Evolutionary conservation across 2,797 vertebrate genomes (phyloP).

Genomic region (Lepus townsendii): DNA sequence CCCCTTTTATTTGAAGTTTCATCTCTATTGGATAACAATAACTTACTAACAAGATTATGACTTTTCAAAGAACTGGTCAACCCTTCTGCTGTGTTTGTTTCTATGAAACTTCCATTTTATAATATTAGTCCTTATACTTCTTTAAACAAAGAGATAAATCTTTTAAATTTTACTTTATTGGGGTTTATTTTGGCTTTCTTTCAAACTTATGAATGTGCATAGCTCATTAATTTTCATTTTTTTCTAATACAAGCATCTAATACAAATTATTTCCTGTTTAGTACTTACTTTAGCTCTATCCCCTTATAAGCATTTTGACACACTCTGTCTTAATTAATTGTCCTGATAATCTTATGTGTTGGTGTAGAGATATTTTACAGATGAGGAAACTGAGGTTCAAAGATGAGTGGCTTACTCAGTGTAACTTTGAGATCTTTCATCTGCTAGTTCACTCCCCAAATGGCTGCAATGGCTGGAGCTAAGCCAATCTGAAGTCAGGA

Average conservation of each 20-base stretch:
- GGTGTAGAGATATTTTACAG: background rate
- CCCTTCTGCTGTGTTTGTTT: conserved; percentile 32
- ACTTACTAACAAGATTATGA: background rate
- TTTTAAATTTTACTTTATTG: no score
- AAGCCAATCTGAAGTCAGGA: no score
- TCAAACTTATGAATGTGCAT: background rate
- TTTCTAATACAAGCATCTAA: background rate
- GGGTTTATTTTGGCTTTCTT: conserved; percentile 32
- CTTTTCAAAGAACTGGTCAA: conserved; percentile 28
- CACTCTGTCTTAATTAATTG: background rate
- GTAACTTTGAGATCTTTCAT: background rate
- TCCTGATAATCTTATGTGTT: background rate
- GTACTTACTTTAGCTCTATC: background rate
- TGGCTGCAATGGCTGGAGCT: no score
- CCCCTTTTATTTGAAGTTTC: conserved; percentile 46
- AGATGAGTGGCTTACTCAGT: background rate
- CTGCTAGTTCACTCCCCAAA: no score
- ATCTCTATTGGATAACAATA: background rate
- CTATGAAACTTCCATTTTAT: conserved; percentile 43
- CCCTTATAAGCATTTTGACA: conserved; percentile 11
- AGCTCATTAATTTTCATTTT: conserved; percentile 16
- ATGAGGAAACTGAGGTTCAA: conserved; percentile 15
- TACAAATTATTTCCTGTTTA: background rate
- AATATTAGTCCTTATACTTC: background rate
- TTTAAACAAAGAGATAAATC: no score